Evolutionary conservation across 1,140 invertebrate genomes (phyloP), one percentile per base, ranked within the genome.

Genomic region (Phocides pigmalion): DNA sequence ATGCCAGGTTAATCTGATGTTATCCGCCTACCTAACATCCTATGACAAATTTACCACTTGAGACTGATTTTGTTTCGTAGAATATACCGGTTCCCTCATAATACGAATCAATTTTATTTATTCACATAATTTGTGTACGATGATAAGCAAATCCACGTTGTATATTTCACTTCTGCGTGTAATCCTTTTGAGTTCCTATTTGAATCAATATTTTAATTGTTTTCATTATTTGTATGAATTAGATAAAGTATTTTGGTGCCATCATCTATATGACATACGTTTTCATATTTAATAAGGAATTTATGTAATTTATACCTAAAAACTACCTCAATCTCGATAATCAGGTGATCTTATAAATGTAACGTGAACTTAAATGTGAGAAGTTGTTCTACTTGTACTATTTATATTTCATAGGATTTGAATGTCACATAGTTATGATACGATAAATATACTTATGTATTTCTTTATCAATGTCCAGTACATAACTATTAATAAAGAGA

Each of bases 391-490:
- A 75, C 67, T 82, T 87, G 76, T 88, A 88, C 76, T 84, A 88
- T 82, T 79, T 85, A 81, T 70, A 59, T 59, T 19, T 46, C 66
- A 76, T 86, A 88, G 76, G 74, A 70, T 83, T 76, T 81, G 79
- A 28, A 84, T 83, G 79, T 87, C 79, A 78, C 77, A 83, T 83
- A 74, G 76, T 80, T 81, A 84, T 81, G 74, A 66, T 84, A 84
- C 76, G 61, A 85, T 76, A 64, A 86, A 84, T 86, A 85, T 78
- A 79, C 51, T 46, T 79, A 86, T 87, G 85, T 89, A 88, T 86
- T 88, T 82, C 81, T 87, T 84, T 89, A 88, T 89, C 79, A 76
- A 86, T 91, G 84, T 89, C 87, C 85, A 84, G 79, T 88, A 89
- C 81, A 86, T 85, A 83, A 87, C 69, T 87, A 89, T 82, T 80